Conservation (phyloP, 1,140 invertebrate species). For the Pogonus chalceus region DNA sequence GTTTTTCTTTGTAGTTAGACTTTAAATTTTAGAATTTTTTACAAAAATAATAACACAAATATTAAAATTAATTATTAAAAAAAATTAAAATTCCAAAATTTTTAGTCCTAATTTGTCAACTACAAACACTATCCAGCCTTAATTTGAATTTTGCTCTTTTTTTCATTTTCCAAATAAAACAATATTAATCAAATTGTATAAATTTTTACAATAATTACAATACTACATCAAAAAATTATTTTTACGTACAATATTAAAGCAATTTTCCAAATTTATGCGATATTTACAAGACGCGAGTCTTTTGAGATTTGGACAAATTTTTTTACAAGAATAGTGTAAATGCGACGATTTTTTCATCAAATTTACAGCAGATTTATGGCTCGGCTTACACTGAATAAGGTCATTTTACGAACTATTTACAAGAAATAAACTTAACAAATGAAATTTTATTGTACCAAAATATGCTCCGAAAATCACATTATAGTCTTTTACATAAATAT, state of each 20-base stretch:
- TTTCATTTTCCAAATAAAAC: background rate
- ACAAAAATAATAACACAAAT: too few relatives aligned
- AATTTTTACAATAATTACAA: constrained; percentile 1
- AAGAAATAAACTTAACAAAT: background rate
- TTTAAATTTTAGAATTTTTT: too few relatives aligned
- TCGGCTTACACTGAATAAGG: background rate
- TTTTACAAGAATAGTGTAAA: background rate
- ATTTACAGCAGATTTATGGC: background rate
- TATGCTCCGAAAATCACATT: constrained; percentile 2
- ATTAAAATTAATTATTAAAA: too few relatives aligned
- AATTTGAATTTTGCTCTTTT: too few relatives aligned
- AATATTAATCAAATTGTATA: background rate
- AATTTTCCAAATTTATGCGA: background rate
- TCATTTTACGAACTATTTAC: background rate
- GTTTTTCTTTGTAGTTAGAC: too few relatives aligned
- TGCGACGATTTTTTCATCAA: background rate
- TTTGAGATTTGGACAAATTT: background rate
- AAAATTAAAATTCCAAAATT: too few relatives aligned
- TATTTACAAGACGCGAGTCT: background rate
- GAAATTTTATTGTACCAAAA: constrained; percentile 1
- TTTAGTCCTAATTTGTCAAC: too few relatives aligned
- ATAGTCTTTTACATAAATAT: too few relatives aligned
- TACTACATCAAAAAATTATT: background rate
- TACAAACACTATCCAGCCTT: too few relatives aligned
- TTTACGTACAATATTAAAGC: background rate